Conservation (phyloP, 2,113 vertebrate species). For the Pelusios castaneus region DNA sequence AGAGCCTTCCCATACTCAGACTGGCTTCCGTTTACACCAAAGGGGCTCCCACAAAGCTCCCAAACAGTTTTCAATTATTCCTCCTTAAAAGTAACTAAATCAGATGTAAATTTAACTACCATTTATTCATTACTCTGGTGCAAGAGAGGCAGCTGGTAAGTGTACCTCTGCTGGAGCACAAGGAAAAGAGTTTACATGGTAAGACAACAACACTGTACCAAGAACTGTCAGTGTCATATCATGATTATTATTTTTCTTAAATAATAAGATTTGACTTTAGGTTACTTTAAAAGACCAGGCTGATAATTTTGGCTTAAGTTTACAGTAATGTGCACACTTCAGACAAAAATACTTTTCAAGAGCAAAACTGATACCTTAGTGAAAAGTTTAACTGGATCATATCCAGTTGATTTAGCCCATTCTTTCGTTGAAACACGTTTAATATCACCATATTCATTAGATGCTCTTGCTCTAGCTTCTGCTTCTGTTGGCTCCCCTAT, state of each 20-base stretch:
- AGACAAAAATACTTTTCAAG: neutral
- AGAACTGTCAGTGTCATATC: neutral
- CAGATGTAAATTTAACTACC: neutral
- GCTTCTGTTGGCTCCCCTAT: slow-evolving; percentile 93
- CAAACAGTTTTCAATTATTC: neutral
- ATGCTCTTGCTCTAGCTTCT: slow-evolving; percentile 88
- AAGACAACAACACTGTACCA: neutral
- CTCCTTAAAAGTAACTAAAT: neutral
- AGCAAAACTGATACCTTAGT: slow-evolving; percentile 86
- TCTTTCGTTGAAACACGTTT: slow-evolving; percentile 95
- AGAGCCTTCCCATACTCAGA: neutral
- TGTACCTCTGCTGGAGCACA: neutral
- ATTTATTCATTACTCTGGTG: neutral
- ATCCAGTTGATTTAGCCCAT: slow-evolving; percentile 96
- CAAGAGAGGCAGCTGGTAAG: neutral
- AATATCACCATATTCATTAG: slow-evolving; percentile 94
- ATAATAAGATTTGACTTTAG: neutral
- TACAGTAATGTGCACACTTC: neutral
- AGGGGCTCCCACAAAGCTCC: neutral
- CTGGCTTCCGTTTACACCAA: neutral
- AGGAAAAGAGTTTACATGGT: neutral
- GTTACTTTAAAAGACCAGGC: neutral
- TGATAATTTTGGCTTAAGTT: neutral
- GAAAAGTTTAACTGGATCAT: slow-evolving; percentile 93
- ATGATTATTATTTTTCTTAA: neutral